These are phyloP conservation scores for Globodera rostochiensis DNA, from an alignment of 1,140 invertebrate genomes.

Conservation along the genomic window DNA sequence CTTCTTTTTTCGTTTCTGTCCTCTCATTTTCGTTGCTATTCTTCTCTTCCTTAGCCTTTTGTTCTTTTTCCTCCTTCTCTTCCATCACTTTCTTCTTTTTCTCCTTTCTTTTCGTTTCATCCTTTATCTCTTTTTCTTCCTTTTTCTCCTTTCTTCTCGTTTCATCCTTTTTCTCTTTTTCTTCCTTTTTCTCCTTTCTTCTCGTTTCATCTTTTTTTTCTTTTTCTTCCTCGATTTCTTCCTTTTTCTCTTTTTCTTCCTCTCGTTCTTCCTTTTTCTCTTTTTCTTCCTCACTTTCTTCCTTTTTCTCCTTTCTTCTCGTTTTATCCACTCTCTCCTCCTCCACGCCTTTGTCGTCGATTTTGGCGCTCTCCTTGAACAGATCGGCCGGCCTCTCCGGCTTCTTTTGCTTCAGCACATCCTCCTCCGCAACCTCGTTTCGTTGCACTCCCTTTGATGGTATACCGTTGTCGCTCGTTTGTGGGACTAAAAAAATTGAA, in stretches of 20 bases:
- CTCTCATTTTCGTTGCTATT: neutral
- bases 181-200: neutral
- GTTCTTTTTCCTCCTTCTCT: conserved; percentile 11
- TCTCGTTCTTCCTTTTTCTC: neutral
- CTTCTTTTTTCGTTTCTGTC: neutral
- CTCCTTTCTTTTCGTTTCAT: neutral
- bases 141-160: neutral
- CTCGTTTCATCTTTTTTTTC: no score
- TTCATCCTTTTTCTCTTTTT: neutral
- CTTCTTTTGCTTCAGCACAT: neutral
- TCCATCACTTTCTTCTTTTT: neutral
- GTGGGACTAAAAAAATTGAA: no score
- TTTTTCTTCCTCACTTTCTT: neutral
- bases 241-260: neutral
- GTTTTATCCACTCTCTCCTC: no score
- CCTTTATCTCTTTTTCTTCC: neutral
- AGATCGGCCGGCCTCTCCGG: neutral
- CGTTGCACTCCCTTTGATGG: neutral
- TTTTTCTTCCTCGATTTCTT: neutral
- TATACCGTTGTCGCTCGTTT: neutral
- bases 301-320: neutral
- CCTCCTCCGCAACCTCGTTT: neutral
- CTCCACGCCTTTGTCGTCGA: neutral
- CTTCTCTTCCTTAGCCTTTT: conserved; percentile 2
- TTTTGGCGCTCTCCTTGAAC: neutral